Percentiles rank a stretch among this genome's conserved stretches.
Conservation (phyloP, 2,113 vertebrate species). For the Nibea coibor region DNA sequence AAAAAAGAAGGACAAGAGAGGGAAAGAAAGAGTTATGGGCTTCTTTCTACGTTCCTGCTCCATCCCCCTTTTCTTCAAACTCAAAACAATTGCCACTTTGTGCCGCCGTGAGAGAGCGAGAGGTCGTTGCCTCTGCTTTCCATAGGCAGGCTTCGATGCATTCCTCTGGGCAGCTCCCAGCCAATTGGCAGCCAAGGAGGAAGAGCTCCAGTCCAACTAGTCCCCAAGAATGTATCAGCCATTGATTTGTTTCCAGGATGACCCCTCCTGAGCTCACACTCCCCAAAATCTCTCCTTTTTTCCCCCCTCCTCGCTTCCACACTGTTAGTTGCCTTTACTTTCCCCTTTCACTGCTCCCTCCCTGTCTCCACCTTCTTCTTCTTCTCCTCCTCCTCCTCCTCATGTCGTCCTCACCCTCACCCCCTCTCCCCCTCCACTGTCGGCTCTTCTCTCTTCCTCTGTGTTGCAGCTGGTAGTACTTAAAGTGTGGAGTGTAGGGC, state of each 20-base stretch:
- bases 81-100: slow-evolving; percentile 86
- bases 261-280: slow-evolving; percentile 70
- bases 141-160: slow-evolving; percentile 79
- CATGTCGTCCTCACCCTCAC: slow-evolving; percentile 21
- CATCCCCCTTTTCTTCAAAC: slow-evolving; percentile 79
- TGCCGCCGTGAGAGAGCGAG: slow-evolving; percentile 73
- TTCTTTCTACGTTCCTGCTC: slow-evolving; percentile 82
- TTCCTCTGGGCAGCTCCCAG: slow-evolving; percentile 77
- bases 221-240: slow-evolving; percentile 78
- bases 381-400: slow-evolving; percentile 21
- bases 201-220: slow-evolving; percentile 73
- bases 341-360: slow-evolving; percentile 45
- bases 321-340: slow-evolving; percentile 40
- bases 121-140: slow-evolving; percentile 81
- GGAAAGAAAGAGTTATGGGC: slow-evolving; percentile 79
- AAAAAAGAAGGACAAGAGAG: slow-evolving; percentile 63
- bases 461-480: slow-evolving; percentile 85
- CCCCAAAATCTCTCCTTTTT: slow-evolving; percentile 42
- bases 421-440: slow-evolving; percentile 19
- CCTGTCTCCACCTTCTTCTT: slow-evolving; percentile 30
- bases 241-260: slow-evolving; percentile 82
- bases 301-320: background rate
- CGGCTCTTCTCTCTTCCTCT: slow-evolving; percentile 57
- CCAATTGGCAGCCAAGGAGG: slow-evolving; percentile 72
- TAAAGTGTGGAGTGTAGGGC: slow-evolving; percentile 76